phyloP scores from a whole-genome alignment of 2,888 invertebrate genomes.

The Gymnosoma rotundatum region DNA sequence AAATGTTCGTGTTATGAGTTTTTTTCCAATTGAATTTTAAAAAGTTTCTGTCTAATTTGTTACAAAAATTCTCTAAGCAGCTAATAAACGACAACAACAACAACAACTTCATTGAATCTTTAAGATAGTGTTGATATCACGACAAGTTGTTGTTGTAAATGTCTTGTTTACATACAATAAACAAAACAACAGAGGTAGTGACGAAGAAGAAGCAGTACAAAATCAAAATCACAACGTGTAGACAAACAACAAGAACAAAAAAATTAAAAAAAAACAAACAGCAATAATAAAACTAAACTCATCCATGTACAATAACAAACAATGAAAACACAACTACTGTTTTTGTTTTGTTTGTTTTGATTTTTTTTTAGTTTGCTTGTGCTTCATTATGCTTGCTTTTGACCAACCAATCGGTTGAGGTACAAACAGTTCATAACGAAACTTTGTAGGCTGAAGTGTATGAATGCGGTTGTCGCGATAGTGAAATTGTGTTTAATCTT shows the following conservation, averaged over 20 bases:
- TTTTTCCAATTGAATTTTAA: constrained; percentile 12
- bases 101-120: not conserved
- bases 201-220: constrained; percentile 30
- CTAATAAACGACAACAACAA: constrained; percentile 15
- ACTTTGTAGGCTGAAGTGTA: constrained; percentile 59
- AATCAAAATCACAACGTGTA: constrained; percentile 61
- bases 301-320: constrained; percentile 43
- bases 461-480: constrained; percentile 40
- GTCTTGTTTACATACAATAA: constrained; percentile 37
- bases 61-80: constrained; percentile 8
- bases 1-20: not conserved
- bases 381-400: constrained; percentile 58
- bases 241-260: constrained; percentile 37
- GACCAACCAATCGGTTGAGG: constrained; percentile 63
- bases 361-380: constrained; percentile 39
- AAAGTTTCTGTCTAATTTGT: not conserved
- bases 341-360: constrained; percentile 17
- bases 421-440: constrained; percentile 68
- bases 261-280: constrained; percentile 18
- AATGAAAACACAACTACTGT: constrained; percentile 30
- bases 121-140: constrained; percentile 16
- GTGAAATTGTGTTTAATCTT: constrained; percentile 30
- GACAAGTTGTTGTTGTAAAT: constrained; percentile 29
- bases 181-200: not conserved
- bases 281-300: constrained; percentile 50